Evolutionary conservation across 2,797 vertebrate species (phyloP), one percentile per base, ranked within the genome.

Genomic region (Coregonus ussuriensis): DNA sequence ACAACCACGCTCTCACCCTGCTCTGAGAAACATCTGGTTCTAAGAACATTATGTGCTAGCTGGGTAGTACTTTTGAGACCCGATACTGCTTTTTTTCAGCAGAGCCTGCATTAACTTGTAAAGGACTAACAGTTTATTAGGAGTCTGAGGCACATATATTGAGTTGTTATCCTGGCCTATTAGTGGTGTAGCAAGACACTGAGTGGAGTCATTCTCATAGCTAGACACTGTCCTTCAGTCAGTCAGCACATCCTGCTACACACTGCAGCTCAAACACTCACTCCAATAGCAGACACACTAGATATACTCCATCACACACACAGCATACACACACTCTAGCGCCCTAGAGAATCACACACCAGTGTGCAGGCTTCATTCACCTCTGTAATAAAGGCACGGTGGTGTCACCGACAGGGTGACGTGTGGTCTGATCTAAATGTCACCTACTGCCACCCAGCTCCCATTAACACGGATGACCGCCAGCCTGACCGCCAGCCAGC

Each of bases 391-490:
- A 71, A 71, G 69, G 4, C 18, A 21, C n/a, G 2, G 37, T 13
- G 21, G 21, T 63, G 59, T 63, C 59, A 25, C 59, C 37, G 69
- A 51, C 69, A 41, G 18, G 69, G 37, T 51, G 21, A 71, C 18
- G 2, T n/a, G 69, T 51, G 35, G 47, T 51, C 69, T 13, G 47
- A 51, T 51, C 37, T 51, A 18, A 71, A 71, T 71, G 41, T 71
- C 69, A 71, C 69, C 69, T 21, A 16, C 14, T 51, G 69, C 69
- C 69, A 71, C n/a, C 37, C 35, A 71, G 69, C 69, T 11, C 69
- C 69, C 69, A 51, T 71, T 71, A 71, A 51, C 69, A 47, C 41
- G 9, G 37, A n/a, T 71, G 69, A 71, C 69, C 41, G 69, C n/a
- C n/a, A 41, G 6, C n/a, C 69, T 47, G 69, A 11, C 69, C 18